Conservation (phyloP, 2,113 vertebrate species). For the Taurulus bubalis region DNA sequence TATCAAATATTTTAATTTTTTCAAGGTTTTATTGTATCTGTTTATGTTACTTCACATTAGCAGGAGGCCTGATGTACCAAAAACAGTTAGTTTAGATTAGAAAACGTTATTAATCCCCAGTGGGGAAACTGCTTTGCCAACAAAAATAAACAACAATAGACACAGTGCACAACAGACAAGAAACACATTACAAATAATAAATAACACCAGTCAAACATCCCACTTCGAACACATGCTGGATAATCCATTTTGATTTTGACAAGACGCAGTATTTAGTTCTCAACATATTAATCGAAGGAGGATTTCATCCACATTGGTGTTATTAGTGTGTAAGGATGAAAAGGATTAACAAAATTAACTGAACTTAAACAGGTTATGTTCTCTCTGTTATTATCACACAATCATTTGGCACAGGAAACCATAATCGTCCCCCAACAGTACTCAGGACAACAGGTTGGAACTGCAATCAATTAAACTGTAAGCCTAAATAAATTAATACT, state of each 20-base stretch:
- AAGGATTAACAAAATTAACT: background rate
- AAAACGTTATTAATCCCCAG: no score
- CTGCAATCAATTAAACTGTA: background rate
- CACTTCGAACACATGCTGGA: constrained; percentile 27
- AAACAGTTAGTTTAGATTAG: background rate
- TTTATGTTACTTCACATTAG: constrained; percentile 21
- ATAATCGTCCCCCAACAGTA: background rate
- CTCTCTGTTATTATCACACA: background rate
- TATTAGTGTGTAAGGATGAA: background rate
- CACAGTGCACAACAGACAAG: no score
- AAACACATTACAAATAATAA: no score
- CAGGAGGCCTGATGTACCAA: background rate
- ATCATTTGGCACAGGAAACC: background rate
- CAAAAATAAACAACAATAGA: no score
- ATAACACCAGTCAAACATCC: constrained; percentile 5
- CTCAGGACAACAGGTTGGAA: background rate
- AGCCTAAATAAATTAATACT: constrained; percentile 2
- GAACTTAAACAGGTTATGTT: background rate
- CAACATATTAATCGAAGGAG: constrained; percentile 9
- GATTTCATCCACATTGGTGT: background rate
- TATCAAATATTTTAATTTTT: background rate
- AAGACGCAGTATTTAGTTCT: constrained; percentile 10
- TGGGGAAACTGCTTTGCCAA: no score
- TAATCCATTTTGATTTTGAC: constrained; percentile 33
- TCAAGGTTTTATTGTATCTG: background rate